A percentile compares a stretch with the other conserved stretches of the same genome.
These are phyloP conservation scores for Pediacus dermestoides DNA, from an alignment of 2,888 invertebrate species.

Conservation along the genomic window DNA sequence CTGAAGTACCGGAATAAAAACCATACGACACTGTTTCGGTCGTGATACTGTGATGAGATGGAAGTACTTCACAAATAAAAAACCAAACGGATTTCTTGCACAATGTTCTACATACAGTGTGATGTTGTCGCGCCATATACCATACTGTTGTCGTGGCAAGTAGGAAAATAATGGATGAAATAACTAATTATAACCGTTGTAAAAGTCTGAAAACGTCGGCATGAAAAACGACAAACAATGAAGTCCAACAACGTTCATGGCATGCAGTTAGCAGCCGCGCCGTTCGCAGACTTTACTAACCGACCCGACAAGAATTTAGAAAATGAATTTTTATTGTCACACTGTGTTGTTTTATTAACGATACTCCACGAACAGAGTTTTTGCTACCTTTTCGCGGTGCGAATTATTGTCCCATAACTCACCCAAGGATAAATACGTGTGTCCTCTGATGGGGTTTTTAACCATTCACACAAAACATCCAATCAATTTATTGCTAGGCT, in stretches of 20 bases:
- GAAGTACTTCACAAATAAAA: no score
- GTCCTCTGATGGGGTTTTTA: no score
- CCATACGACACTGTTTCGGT: no score
- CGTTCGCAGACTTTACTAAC: constrained; percentile 22
- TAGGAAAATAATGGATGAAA: constrained; percentile 42
- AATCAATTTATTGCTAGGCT: no score
- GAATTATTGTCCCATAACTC: constrained; percentile 23
- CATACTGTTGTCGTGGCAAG: constrained; percentile 21
- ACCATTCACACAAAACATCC: no score
- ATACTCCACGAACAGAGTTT: constrained; percentile 29
- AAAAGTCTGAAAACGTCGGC: constrained; percentile 34
- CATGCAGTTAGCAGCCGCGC: constrained; percentile 28
- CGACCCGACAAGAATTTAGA: constrained; percentile 43
- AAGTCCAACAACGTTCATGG: constrained; percentile 25
- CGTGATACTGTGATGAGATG: no score
- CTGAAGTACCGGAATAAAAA: no score
- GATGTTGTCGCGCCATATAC: constrained; percentile 21
- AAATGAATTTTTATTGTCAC: constrained; percentile 49
- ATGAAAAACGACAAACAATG: constrained; percentile 36
- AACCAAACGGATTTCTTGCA: constrained; percentile 14
- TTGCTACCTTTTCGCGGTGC: constrained; percentile 18
- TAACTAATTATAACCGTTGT: constrained; percentile 46
- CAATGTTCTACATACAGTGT: constrained; percentile 21
- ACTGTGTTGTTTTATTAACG: constrained; percentile 40
- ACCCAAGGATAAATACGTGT: no score